Conservation (phyloP, 2,888 invertebrate species). For the Pyralis farinalis region DNA sequence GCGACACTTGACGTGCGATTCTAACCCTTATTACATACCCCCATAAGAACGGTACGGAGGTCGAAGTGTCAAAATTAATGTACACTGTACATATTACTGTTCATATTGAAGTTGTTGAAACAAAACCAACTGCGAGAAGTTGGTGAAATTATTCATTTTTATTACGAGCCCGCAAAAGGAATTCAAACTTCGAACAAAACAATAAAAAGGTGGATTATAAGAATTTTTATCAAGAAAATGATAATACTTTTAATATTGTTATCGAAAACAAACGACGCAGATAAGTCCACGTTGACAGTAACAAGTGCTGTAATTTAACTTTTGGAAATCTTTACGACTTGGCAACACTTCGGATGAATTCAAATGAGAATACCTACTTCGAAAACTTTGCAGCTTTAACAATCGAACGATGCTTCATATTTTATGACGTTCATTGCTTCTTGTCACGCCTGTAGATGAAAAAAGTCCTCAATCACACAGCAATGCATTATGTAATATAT, state of each 20-base stretch:
- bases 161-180: neutral
- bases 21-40: no score
- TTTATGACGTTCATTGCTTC: neutral
- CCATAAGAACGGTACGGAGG: no score
- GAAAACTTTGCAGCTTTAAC: neutral
- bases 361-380: neutral
- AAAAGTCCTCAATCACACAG: neutral
- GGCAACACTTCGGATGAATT: constrained; percentile 10
- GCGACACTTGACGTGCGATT: no score
- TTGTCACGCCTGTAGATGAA: neutral
- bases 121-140: no score
- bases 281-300: constrained; percentile 47
- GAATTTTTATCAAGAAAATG: neutral
- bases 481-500: no score
- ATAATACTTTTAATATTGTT: constrained; percentile 34
- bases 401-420: neutral
- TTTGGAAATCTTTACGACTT: constrained; percentile 53
- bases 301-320: constrained; percentile 62
- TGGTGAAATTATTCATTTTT: no score
- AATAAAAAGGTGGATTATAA: neutral
- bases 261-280: constrained; percentile 45
- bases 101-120: no score
- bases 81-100: no score
- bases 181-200: neutral
- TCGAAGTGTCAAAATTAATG: no score